phyloP scores from a whole-genome alignment of 2,113 vertebrate species.

The Origma solitaria region DNA sequence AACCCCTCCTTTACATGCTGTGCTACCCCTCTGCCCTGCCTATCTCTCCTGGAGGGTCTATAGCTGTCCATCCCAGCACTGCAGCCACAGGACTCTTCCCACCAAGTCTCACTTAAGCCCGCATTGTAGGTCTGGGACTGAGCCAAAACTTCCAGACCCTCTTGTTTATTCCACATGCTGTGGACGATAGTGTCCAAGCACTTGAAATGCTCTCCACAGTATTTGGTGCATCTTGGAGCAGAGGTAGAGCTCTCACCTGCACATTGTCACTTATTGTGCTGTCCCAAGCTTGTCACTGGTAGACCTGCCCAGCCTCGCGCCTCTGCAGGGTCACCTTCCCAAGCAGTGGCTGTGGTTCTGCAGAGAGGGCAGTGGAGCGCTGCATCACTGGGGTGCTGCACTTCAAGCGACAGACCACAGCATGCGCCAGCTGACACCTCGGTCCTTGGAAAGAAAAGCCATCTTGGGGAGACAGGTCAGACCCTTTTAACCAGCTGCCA shows the following conservation, averaged over 20 bases:
- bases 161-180: not conserved
- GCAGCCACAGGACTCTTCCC: not conserved
- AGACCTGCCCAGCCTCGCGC: not conserved
- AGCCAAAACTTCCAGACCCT: not conserved
- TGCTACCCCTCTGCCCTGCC: rapidly evolving
- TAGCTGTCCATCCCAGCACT: not conserved
- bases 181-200: rapidly evolving
- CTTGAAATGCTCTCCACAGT: not conserved
- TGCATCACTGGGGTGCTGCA: not conserved
- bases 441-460: not conserved
- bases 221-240: not conserved
- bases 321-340: not conserved
- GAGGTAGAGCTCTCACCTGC: not conserved
- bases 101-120: not conserved
- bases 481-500: not conserved
- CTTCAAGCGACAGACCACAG: not conserved
- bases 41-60: not conserved
- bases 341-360: not conserved
- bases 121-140: not conserved
- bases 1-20: not conserved
- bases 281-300: not conserved
- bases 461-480: not conserved
- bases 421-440: not conserved
- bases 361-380: not conserved
- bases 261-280: not conserved